phyloP scores from a whole-genome alignment of 2,113 vertebrate species.

The Passer montanus region DNA sequence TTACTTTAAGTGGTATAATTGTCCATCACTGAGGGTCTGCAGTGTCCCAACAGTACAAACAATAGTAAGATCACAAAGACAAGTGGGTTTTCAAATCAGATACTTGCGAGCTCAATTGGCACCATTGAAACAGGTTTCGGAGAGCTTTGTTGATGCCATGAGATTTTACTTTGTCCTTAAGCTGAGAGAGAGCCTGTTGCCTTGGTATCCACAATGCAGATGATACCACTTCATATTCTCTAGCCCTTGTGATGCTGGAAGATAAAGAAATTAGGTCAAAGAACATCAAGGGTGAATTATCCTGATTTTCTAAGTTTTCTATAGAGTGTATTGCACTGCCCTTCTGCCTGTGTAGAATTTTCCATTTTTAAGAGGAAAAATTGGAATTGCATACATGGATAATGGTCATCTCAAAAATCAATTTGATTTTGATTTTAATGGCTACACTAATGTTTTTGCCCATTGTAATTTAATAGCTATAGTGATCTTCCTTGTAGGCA shows the following conservation, averaged over 20 bases:
- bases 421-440: conserved; percentile 31
- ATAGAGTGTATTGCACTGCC: not conserved
- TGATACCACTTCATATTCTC: not conserved
- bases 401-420: not conserved
- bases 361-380: conserved; percentile 15
- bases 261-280: not conserved
- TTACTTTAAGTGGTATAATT: fast-evolving
- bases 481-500: not conserved
- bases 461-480: conserved; percentile 5
- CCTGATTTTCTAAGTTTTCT: not conserved
- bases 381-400: not conserved
- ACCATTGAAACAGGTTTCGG: not conserved
- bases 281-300: conserved; percentile 12
- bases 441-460: not conserved
- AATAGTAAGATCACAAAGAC: not conserved
- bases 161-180: not conserved
- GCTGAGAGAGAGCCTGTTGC: not conserved
- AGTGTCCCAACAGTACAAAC: not conserved
- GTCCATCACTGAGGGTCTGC: not conserved
- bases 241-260: not conserved
- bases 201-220: not conserved
- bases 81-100: not conserved
- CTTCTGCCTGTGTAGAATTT: not conserved
- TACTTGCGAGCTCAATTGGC: not conserved
- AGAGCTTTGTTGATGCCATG: not conserved